phyloP scores from a whole-genome alignment of 64 coral and sea anemone species.

The Stichodactyla mertensii region DNA sequence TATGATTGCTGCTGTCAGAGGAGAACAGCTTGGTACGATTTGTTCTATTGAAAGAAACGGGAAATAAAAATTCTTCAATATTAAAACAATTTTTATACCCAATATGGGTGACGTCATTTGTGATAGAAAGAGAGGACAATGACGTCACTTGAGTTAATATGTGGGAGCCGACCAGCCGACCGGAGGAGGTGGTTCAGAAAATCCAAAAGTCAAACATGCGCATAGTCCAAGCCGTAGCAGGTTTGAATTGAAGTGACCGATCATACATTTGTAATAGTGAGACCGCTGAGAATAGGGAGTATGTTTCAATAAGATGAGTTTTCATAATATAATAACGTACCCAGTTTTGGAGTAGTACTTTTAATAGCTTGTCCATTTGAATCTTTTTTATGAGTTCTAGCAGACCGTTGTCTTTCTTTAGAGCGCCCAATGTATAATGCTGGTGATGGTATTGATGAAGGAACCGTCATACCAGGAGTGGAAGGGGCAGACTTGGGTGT shows the following conservation, averaged over 20 bases:
- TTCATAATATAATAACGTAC: neutral
- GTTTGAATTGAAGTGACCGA: no score
- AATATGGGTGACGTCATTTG: no score
- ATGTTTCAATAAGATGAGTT: no score
- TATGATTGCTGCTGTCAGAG: neutral
- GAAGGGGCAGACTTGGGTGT: conserved; percentile 10
- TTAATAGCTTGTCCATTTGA: neutral
- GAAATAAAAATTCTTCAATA: neutral
- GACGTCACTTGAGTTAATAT: no score
- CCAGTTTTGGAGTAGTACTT: neutral
- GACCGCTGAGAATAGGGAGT: no score
- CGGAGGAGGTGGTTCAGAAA: no score
- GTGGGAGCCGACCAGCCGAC: no score
- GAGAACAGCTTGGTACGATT: conserved; percentile 51
- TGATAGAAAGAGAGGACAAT: no score
- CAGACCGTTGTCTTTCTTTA: neutral
- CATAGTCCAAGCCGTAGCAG: no score
- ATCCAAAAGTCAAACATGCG: no score
- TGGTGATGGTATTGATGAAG: neutral
- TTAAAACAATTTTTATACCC: neutral
- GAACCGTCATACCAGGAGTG: conserved; percentile 32
- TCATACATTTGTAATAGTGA: no score
- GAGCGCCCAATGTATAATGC: neutral
- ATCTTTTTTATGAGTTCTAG: neutral
- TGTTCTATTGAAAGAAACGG: conserved; percentile 33